Base-by-base conservation (phyloP, 2,888 invertebrate species). In the Selenia dentaria region DNA sequence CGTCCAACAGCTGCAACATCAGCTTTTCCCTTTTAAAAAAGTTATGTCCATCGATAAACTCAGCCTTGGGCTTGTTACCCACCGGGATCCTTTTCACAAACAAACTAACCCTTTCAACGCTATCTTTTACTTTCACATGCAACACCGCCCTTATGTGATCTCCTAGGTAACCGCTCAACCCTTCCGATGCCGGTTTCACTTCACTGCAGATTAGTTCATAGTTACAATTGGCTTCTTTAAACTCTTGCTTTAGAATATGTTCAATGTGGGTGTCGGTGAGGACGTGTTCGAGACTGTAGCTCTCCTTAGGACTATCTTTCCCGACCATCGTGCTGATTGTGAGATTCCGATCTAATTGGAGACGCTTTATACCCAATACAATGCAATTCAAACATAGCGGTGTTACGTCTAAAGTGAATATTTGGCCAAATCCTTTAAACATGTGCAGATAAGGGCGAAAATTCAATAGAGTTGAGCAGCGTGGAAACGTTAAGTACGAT, bases 61-160 rank as follows among this genome's bases (percentile, higher is more conserved):
- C 68, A 0, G 77, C 75, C 51, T 88, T 88, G 1, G 78, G 75
- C 33, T 70, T 56, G 43, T 88, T 86, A 2, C 27, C 44, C 1
- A 57, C 28, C 8, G 88, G 85, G 6, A 87, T 16, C 6, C 67
- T 59, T 57, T 87, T 88, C n/a, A 85, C 60, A 37, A 88, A 88
- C 10, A 88, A 53, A 1, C 66, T 54, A 3, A 84, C 54, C 18
- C 59, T 35, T 33, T 58, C 55, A 4, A 53, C 18, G 0, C 50
- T n/a, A 0, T 59, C 72, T 1, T 50, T 46, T 0, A 59, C 52
- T 16, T 57, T 47, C 8, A 81, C 70, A 3, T 59, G 50, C 0
- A 88, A 43, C 0, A 62, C 59, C 1, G 70, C 66, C 10, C 72
- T 64, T 9, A 78, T 61, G 49, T 88, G 87, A 35, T 85, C 87